Evolutionary conservation across 2,113 vertebrate genomes (phyloP), one percentile per base, ranked within the genome.

Genomic region (Chascanopsetta lugubris): DNA sequence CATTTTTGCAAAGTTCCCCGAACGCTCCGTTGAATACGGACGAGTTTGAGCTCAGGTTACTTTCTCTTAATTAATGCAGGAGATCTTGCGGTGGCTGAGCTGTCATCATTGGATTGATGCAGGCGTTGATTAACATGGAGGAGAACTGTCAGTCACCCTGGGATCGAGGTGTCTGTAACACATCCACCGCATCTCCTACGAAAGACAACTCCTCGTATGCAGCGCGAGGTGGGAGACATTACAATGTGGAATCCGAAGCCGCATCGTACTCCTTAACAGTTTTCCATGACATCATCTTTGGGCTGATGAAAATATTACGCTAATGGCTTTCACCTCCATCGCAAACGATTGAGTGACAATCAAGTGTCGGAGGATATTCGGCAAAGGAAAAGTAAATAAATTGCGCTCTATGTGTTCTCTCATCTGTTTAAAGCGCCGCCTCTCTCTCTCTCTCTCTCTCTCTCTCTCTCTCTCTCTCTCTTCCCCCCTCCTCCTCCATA

Each of bases 151-250:
- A 55, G 2, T 56, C 54, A 66, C 66, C 72, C 75, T 59, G 50
- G 9, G 32, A 24, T 56, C 15, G 7, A 85, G 48, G 25, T 77
- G 74, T 79, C 42, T 69, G 11, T 69, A 51, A 75, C 74, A 75
- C 55, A 0, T 20, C 2, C 29, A 17, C 21, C 42, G 6, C n/a
- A 43, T 57, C 29, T 48, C 17, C n/a, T 7, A 10, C 5, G 6
- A 38, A 32, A n/a, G 21, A 56, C 10, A 6, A 22, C 46, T 58
- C 11, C 12, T 47, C 40, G 5, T 20, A 12, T 50, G 24, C 48
- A 25, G 17, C 5, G 15, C 9, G 10, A 22, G 42, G 5, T 30
- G 25, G n/a, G 42, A 60, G 12, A 36, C 6, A 17, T 38, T 38
- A 0, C 3, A 47, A 46, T 32, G n/a, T 46, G 32, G 40, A 21